Conservation (phyloP, 2,797 vertebrate genomes). For the Sparidentex hasta region DNA sequence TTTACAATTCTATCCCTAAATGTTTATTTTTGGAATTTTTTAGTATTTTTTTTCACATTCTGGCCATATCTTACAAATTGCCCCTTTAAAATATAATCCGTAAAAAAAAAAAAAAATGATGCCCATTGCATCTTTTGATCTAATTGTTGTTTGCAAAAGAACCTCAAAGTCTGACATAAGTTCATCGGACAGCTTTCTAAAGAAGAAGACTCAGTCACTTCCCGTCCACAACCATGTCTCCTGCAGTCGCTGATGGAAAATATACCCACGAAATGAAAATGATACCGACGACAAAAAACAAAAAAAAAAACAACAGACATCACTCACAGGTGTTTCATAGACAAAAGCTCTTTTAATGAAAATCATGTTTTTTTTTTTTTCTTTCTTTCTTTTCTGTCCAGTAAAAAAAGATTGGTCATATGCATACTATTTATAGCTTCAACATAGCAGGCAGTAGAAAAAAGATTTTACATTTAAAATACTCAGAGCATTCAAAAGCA, state of each 20-base stretch:
- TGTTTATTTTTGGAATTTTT: too few species aligned
- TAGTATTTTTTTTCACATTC: too few species aligned
- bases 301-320: constrained; percentile 40
- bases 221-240: neutral
- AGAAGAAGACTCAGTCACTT: neutral
- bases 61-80: too few species aligned
- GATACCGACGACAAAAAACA: neutral
- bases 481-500: constrained; percentile 82
- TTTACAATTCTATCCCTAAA: too few species aligned
- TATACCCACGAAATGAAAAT: neutral
- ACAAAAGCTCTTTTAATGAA: constrained; percentile 80
- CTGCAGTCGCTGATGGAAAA: neutral
- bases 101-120: neutral
- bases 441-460: constrained; percentile 85
- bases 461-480: constrained; percentile 82
- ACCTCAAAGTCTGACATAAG: neutral
- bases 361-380: constrained; percentile 67
- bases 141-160: neutral
- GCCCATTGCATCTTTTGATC: neutral
- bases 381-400: constrained; percentile 44
- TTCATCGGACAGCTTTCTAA: neutral
- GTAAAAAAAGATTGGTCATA: constrained; percentile 77
- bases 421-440: constrained; percentile 82
- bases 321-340: constrained; percentile 58
- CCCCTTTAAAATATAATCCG: neutral